A percentile compares a stretch with the other conserved stretches of the same genome.
Conservation (phyloP, 2,113 vertebrate species). For the Nestor notabilis region DNA sequence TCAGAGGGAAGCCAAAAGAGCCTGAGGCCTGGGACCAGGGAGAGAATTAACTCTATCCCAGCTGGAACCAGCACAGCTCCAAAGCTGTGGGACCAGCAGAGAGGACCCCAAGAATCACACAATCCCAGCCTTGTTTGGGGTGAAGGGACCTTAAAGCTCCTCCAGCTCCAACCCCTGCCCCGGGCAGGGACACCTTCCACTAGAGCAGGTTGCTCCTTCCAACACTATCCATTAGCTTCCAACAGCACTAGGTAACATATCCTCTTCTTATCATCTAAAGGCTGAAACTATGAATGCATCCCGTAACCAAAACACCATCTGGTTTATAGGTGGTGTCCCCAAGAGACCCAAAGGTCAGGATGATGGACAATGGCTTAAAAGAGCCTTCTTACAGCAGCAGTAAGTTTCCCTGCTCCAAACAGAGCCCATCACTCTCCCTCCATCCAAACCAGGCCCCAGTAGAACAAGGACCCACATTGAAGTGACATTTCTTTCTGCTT, state of each 20-base stretch:
- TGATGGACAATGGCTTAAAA: background rate
- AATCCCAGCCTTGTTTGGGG: background rate
- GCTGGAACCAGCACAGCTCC: background rate
- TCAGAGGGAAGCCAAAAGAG: too few relatives aligned
- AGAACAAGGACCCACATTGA: background rate
- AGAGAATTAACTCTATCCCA: background rate
- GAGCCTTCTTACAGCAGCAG: background rate
- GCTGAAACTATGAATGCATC: background rate
- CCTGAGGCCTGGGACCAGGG: background rate
- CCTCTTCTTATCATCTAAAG: background rate
- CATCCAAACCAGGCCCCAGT: background rate
- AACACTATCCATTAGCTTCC: background rate
- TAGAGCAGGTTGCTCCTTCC: background rate
- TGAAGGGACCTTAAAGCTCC: background rate
- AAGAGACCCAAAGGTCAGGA: background rate
- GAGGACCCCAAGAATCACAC: background rate
- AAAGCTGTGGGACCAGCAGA: too few relatives aligned
- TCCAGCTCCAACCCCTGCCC: background rate
- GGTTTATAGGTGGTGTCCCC: background rate
- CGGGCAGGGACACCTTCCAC: background rate
- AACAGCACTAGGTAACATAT: rapidly evolving
- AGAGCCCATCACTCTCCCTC: background rate
- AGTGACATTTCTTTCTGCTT: background rate
- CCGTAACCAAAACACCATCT: background rate
- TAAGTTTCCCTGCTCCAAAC: background rate